Percentiles rank a stretch among this genome's conserved stretches.
phyloP scores from a whole-genome alignment of 2,113 vertebrate species.

The Nerophis lumbriciformis region DNA sequence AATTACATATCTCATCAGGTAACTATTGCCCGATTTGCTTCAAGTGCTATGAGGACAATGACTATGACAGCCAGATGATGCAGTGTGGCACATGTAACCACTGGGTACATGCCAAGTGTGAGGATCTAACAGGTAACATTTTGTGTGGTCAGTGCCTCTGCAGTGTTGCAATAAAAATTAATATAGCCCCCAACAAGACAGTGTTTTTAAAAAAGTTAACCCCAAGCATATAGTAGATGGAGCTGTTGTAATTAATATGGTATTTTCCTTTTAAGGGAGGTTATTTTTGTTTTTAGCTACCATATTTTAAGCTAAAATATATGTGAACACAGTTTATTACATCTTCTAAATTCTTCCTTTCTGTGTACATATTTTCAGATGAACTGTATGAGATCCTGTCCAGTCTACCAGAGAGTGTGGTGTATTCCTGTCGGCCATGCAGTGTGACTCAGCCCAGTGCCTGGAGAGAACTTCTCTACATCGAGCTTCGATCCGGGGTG shows the following conservation, averaged over 20 bases:
- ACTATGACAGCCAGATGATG: slow-evolving; percentile 94
- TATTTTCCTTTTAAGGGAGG: not conserved
- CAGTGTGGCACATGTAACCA: slow-evolving; percentile 88
- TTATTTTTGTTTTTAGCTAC: not conserved
- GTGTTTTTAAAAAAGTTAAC: not conserved
- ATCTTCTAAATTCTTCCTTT: not conserved
- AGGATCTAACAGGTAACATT: slow-evolving; percentile 80
- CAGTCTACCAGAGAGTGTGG: slow-evolving; percentile 85
- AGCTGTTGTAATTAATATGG: not conserved
- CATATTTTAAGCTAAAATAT: not conserved
- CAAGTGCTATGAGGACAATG: slow-evolving; percentile 89
- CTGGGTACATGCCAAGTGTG: slow-evolving; percentile 91
- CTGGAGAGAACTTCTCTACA: slow-evolving; percentile 82
- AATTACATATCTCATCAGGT: slow-evolving; percentile 59
- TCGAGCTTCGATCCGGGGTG: slow-evolving; percentile 79
- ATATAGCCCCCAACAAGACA: not conserved
- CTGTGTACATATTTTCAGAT: slow-evolving; percentile 63
- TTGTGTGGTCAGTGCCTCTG: not conserved
- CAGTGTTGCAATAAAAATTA: not conserved
- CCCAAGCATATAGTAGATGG: not conserved
- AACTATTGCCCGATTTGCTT: slow-evolving; percentile 91
- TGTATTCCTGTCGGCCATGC: slow-evolving; percentile 85
- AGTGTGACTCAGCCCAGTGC: slow-evolving; percentile 72
- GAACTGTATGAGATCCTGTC: slow-evolving; percentile 91
- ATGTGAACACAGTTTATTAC: not conserved